Conservation (phyloP, 2,113 vertebrate species). For the Silurus meridionalis region DNA sequence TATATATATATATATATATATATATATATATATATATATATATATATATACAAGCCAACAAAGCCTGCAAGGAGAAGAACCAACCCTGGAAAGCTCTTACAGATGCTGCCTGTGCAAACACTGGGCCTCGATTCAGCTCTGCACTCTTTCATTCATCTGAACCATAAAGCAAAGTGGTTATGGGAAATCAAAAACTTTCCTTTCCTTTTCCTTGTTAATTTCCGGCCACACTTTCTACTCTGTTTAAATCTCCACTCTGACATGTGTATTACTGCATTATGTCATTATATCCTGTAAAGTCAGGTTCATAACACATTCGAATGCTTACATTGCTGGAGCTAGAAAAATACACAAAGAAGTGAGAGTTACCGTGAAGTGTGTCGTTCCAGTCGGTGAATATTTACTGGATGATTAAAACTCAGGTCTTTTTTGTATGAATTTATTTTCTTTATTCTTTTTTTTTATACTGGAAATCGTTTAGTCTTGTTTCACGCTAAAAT, state of each 20-base stretch:
- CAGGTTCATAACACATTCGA: conserved; percentile 55
- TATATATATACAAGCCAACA: neutral
- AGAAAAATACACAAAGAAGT: conserved; percentile 50
- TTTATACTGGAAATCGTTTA: conserved; percentile 38
- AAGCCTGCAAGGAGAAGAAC: conserved; percentile 32
- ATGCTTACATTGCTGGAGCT: conserved; percentile 58
- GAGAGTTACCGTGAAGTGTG: conserved; percentile 50
- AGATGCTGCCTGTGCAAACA: conserved; percentile 48
- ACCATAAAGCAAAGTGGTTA: conserved; percentile 45
- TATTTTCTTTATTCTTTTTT: neutral
- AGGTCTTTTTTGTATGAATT: conserved; percentile 1
- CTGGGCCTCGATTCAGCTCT: conserved; percentile 28
- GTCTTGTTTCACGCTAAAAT: conserved; percentile 12
- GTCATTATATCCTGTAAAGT: conserved; percentile 52
- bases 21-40: too few species aligned
- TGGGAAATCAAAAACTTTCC: conserved; percentile 41
- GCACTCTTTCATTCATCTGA: conserved; percentile 47
- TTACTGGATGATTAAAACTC: conserved; percentile 58
- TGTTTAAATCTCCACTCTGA: conserved; percentile 25
- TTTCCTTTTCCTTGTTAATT: conserved; percentile 39
- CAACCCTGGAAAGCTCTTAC: conserved; percentile 44
- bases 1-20: too few species aligned
- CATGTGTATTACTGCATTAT: conserved; percentile 45
- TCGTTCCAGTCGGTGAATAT: conserved; percentile 56
- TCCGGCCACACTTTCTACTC: conserved; percentile 37